These are phyloP conservation scores for Poicephalus gulielmi DNA, from an alignment of 2,113 vertebrate species.

Conservation along the genomic window DNA sequence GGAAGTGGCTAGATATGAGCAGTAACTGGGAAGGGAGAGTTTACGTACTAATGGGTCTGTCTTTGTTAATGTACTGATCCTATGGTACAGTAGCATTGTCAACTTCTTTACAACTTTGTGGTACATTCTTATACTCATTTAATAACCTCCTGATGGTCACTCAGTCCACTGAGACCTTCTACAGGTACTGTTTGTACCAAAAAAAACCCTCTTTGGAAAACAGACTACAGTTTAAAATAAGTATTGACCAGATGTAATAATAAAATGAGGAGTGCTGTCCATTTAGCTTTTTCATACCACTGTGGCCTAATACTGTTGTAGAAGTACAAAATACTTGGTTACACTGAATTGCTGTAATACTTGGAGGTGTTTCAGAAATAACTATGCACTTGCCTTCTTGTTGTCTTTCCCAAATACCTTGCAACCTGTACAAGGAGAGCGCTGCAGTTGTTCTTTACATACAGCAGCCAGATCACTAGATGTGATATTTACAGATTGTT, in stretches of 20 bases:
- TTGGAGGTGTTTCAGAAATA: not conserved
- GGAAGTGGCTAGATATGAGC: not conserved
- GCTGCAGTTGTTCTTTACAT: not conserved
- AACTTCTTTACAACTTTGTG: not conserved
- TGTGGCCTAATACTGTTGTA: not conserved
- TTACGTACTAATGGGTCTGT: not conserved
- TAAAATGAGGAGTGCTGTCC: not conserved
- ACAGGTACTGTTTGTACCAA: not conserved
- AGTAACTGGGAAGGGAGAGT: not conserved
- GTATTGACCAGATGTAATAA: not conserved
- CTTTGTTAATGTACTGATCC: not conserved
- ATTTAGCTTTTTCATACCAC: not conserved
- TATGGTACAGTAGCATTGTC: not conserved
- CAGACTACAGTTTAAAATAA: not conserved
- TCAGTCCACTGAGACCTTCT: not conserved
- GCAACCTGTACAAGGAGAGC: not conserved
- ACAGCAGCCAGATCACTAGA: not conserved
- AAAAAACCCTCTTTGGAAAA: not conserved
- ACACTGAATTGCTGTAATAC: not conserved
- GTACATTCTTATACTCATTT: not conserved
- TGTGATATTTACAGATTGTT: not conserved
- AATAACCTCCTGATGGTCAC: not conserved
- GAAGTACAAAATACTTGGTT: not conserved
- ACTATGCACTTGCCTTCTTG: not conserved
- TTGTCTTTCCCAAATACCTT: not conserved